Percentiles rank a stretch among this genome's conserved stretches.
These are phyloP conservation scores for Mesembrinibis cayennensis DNA, from an alignment of 2,113 vertebrate genomes.

Conservation along the genomic window DNA sequence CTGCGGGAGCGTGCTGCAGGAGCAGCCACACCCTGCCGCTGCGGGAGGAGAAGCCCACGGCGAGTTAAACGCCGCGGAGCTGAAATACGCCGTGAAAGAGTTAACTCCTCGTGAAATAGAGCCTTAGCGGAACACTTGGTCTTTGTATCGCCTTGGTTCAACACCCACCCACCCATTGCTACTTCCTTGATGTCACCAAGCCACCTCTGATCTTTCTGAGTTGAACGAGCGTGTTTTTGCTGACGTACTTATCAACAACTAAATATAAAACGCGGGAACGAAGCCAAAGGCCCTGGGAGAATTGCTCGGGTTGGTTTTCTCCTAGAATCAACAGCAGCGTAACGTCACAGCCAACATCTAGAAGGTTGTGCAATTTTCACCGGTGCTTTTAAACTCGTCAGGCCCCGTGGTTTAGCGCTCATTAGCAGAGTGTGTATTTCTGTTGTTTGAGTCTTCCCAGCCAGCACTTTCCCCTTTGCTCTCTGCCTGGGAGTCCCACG, in stretches of 20 bases:
- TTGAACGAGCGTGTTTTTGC: background rate
- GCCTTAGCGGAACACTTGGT: background rate
- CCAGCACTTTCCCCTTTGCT: background rate
- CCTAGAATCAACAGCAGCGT: background rate
- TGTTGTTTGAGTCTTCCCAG: background rate
- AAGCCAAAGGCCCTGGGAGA: slow-evolving; percentile 11
- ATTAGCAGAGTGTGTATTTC: background rate
- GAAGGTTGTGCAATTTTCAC: background rate
- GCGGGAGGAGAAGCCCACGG: too few species aligned
- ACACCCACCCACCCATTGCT: background rate
- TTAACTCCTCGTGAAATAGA: background rate
- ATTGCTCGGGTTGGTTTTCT: background rate
- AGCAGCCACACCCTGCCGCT: too few species aligned
- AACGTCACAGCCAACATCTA: background rate
- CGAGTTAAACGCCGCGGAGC: too few species aligned
- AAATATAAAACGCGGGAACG: background rate
- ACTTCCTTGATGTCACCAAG: slow-evolving; percentile 37
- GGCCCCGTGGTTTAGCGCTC: background rate
- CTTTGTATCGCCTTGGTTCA: background rate
- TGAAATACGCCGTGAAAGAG: background rate
- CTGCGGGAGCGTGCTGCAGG: too few species aligned
- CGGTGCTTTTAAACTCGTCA: background rate
- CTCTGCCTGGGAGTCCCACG: background rate
- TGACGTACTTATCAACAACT: slow-evolving; percentile 32
- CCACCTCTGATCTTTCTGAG: background rate